Percentiles rank a stretch among this genome's conserved stretches.
phyloP scores from a whole-genome alignment of 2,888 invertebrate species.

The Carabus problematicus region DNA sequence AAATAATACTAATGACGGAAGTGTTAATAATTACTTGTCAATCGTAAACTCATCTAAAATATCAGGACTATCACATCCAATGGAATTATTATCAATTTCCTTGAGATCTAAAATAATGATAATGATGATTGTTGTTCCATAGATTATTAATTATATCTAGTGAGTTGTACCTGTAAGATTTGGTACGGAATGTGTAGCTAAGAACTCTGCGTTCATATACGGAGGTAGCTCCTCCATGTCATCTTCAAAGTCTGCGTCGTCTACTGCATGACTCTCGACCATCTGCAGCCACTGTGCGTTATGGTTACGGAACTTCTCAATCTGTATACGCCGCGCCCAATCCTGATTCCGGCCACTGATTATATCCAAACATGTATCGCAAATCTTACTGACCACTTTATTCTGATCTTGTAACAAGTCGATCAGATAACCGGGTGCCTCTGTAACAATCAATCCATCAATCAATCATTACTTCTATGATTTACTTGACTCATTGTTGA shows the following conservation, averaged over 20 bases:
- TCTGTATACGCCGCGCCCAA: slow-evolving; percentile 93
- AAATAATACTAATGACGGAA: not conserved
- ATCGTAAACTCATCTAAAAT: slow-evolving; percentile 34
- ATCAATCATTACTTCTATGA: too few relatives aligned
- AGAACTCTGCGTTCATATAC: slow-evolving; percentile 75
- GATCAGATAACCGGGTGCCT: slow-evolving; percentile 94
- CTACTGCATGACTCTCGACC: slow-evolving; percentile 76
- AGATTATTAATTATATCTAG: not conserved
- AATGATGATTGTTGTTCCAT: too few relatives aligned
- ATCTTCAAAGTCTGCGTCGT: slow-evolving; percentile 64
- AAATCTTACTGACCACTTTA: slow-evolving; percentile 89
- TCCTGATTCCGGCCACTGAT: slow-evolving; percentile 90
- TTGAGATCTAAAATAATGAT: slow-evolving; percentile 36
- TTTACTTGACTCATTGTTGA: too few relatives aligned
- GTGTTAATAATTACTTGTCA: slow-evolving; percentile 22
- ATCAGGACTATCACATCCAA: slow-evolving; percentile 31
- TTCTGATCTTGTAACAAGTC: slow-evolving; percentile 98
- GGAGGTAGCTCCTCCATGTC: slow-evolving; percentile 75
- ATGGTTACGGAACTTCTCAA: slow-evolving; percentile 96
- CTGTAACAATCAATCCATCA: slow-evolving; percentile 60
- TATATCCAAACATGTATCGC: slow-evolving; percentile 93
- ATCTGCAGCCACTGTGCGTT: slow-evolving; percentile 98
- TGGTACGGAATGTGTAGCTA: slow-evolving; percentile 58
- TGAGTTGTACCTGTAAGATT: slow-evolving; percentile 52
- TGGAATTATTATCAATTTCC: slow-evolving; percentile 18